Evolutionary conservation across 2,797 vertebrate genomes (phyloP).

Genomic region (Myotis findleyi): DNA sequence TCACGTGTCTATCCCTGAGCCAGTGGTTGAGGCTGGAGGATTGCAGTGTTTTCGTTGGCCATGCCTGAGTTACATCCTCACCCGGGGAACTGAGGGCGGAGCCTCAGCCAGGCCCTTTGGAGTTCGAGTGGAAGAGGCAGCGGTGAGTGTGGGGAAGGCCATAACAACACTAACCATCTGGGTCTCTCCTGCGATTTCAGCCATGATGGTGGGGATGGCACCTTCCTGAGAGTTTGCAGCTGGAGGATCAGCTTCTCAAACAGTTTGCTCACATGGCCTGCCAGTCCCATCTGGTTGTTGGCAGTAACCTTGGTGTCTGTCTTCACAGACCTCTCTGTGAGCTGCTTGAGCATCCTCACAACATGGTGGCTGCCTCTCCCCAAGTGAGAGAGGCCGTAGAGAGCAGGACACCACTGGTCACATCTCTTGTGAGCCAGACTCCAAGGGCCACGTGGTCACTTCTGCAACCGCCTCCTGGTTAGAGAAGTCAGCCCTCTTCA

Average conservation of each 20-base stretch:
- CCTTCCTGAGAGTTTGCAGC: neutral
- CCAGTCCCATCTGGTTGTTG: too few species aligned
- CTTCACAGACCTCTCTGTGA: neutral
- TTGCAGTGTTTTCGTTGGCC: neutral
- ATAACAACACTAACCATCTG: rapidly evolving
- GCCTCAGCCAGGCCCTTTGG: neutral
- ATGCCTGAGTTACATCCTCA: neutral
- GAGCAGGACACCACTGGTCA: neutral
- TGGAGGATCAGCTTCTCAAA: neutral
- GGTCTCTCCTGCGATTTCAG: neutral
- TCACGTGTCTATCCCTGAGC: neutral
- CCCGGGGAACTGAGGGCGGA: neutral
- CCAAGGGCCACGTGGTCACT: neutral
- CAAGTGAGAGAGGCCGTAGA: neutral
- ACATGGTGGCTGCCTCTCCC: too few species aligned
- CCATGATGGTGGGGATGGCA: too few species aligned
- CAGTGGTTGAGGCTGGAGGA: neutral
- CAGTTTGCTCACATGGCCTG: rapidly evolving
- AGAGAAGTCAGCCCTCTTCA: neutral
- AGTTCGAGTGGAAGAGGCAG: neutral
- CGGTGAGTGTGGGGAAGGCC: neutral
- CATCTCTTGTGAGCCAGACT: neutral
- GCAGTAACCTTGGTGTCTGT: neutral
- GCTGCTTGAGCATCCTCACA: too few species aligned
- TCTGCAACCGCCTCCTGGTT: neutral